A percentile compares a stretch with the other conserved stretches of the same genome.
These are phyloP conservation scores for Phataginus tricuspis DNA, from an alignment of 2,797 vertebrate species.

Conservation along the genomic window DNA sequence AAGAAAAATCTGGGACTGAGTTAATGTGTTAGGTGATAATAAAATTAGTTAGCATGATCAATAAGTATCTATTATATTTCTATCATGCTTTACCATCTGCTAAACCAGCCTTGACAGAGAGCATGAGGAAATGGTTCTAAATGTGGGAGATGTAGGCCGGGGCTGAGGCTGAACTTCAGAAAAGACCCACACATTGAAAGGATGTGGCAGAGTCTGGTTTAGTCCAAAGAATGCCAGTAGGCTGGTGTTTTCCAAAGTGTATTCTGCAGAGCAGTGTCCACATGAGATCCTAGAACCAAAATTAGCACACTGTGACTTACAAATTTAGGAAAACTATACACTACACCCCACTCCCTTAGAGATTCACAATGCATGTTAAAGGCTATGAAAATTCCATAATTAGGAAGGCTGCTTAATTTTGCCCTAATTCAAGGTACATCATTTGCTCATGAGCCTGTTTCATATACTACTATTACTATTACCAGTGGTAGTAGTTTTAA, in stretches of 20 bases:
- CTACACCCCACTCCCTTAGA: background rate
- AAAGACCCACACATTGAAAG: background rate
- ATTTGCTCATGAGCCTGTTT: background rate
- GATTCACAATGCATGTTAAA: background rate
- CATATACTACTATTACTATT: background rate
- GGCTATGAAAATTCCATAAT: background rate
- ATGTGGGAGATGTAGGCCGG: background rate
- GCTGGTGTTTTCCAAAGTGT: background rate
- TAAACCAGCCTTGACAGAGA: slow-evolving; percentile 13
- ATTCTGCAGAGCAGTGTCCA: background rate
- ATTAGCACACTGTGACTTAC: background rate
- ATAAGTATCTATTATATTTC: background rate
- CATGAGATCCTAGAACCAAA: background rate
- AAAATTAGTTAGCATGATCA: slow-evolving; percentile 52
- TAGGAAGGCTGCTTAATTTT: background rate
- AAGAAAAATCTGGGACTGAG: slow-evolving; percentile 49
- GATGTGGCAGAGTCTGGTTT: background rate
- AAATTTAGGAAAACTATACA: background rate
- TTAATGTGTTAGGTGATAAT: slow-evolving; percentile 56
- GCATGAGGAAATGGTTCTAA: background rate
- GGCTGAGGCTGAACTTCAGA: background rate
- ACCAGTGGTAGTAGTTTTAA: background rate
- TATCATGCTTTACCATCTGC: background rate
- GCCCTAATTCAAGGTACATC: background rate
- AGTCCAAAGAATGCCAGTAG: background rate